Percentiles rank a stretch among this genome's conserved stretches.
These are phyloP conservation scores for Arothron firmamentum DNA, from an alignment of 2,113 vertebrate species.

Conservation along the genomic window DNA sequence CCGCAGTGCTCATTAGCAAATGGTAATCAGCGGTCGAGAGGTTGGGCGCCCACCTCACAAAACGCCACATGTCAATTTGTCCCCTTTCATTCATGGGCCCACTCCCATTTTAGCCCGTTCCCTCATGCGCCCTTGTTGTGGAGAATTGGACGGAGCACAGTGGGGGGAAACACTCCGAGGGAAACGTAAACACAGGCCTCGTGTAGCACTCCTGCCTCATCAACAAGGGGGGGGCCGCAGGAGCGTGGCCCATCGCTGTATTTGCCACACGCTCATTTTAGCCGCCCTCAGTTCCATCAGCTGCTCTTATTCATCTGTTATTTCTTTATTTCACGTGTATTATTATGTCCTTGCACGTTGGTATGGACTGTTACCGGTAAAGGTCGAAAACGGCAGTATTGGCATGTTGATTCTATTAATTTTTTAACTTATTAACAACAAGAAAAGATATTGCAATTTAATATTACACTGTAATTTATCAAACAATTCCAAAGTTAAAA, in stretches of 20 bases:
- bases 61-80: conserved; percentile 79
- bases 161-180: conserved; percentile 67
- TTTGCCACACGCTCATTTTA: background rate
- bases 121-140: conserved; percentile 58
- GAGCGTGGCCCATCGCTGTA: conserved; percentile 32
- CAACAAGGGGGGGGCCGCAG: conserved; percentile 15
- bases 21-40: conserved; percentile 77
- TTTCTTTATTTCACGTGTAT: too few relatives aligned
- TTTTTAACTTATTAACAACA: too few relatives aligned
- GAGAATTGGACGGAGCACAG: conserved; percentile 63
- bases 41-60: conserved; percentile 69
- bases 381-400: too few relatives aligned
- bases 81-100: conserved; percentile 65
- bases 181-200: conserved; percentile 63
- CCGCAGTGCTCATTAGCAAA: conserved; percentile 77
- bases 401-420: too few relatives aligned
- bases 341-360: too few relatives aligned
- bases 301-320: too few relatives aligned
- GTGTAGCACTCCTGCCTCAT: conserved; percentile 38
- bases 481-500: too few relatives aligned
- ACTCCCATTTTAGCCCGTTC: conserved; percentile 43
- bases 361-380: too few relatives aligned
- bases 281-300: background rate
- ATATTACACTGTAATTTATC: too few relatives aligned
- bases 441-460: too few relatives aligned